Evolutionary conservation across 37 sponge, comb jelly and placozoan genomes (phyloP), one percentile per base, ranked within the genome.

Genomic region (Lycopodina hypogea): DNA sequence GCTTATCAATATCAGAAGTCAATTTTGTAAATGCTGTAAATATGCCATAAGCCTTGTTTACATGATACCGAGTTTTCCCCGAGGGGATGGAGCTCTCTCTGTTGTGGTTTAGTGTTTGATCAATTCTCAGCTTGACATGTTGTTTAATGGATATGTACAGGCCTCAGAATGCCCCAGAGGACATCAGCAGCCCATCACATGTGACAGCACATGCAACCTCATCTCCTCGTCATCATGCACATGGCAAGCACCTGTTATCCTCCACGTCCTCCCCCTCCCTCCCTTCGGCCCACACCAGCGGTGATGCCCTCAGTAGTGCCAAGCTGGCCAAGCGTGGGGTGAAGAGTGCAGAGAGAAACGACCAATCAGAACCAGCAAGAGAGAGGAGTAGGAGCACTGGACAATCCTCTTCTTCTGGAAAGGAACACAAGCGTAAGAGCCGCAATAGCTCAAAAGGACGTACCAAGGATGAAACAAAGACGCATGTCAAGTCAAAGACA

Each of bases 101-200:
- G n/a, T n/a, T n/a, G n/a, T n/a, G n/a, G n/a, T n/a, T n/a, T n/a
- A n/a, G n/a, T n/a, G n/a, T n/a, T n/a, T n/a, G n/a, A n/a, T n/a
- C n/a, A n/a, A n/a, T n/a, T n/a, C n/a, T n/a, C n/a, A n/a, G n/a
- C n/a, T n/a, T n/a, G n/a, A n/a, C n/a, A n/a, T n/a, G n/a, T n/a
- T n/a, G n/a, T n/a, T n/a, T n/a, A n/a, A n/a, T n/a, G n/a, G n/a
- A n/a, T n/a, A n/a, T n/a, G n/a, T n/a, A n/a, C 66, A 65, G 66
- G 66, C 30, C 66, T 65, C 66, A 65, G 35, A 65, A 32, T 34
- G 30, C 66, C 2, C 66, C 66, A 32, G 66, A 65, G 18, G 35
- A 19, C 11, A 17, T 65, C 8, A 32, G 35, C 17, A 19, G 66
- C 34, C 32, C 11, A 2, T 65, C 66, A 17, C 66, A 32, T 30